phyloP scores from a whole-genome alignment of 2,797 vertebrate genomes.

The Hydrocynus forskahlii region DNA sequence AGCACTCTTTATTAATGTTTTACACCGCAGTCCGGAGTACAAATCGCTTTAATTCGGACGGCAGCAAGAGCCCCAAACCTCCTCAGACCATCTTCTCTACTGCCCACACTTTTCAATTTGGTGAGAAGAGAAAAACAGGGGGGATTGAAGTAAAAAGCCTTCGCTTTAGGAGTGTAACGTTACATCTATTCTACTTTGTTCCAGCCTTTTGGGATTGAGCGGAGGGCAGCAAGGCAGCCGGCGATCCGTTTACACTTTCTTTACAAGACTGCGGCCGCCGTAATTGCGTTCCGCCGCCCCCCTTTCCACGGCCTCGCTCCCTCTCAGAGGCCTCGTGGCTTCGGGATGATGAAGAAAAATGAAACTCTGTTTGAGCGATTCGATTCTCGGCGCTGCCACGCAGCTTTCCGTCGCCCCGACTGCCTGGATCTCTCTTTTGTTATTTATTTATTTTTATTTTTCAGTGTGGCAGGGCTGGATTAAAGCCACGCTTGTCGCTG shows the following conservation, averaged over 20 bases:
- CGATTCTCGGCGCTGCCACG: constrained; percentile 70
- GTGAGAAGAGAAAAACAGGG: constrained; percentile 68
- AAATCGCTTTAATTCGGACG: constrained; percentile 66
- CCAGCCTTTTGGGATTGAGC: constrained; percentile 73
- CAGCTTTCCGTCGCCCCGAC: constrained; percentile 53
- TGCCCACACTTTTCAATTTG: constrained; percentile 73
- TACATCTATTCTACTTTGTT: constrained; percentile 85
- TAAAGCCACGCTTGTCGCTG: constrained; percentile 71
- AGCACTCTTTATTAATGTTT: background rate
- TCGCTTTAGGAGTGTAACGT: constrained; percentile 63
- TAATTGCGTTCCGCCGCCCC: constrained; percentile 80
- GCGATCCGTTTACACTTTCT: constrained; percentile 82
- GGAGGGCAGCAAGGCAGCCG: constrained; percentile 69
- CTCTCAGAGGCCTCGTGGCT: constrained; percentile 81
- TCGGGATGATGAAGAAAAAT: constrained; percentile 84
- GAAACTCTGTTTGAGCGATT: constrained; percentile 79
- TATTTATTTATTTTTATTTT: constrained; percentile 56
- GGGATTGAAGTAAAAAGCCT: constrained; percentile 70
- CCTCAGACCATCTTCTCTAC: constrained; percentile 53
- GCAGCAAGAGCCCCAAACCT: constrained; percentile 52
- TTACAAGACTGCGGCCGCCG: constrained; percentile 78
- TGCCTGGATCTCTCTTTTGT: background rate
- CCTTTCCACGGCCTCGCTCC: constrained; percentile 76
- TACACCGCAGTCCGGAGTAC: constrained; percentile 55
- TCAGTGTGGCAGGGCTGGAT: constrained; percentile 72